Percentiles rank a stretch among this genome's conserved stretches.
These are phyloP conservation scores for Aphelenchoides fujianensis DNA, from an alignment of 1,140 invertebrate genomes.

Conservation along the genomic window DNA sequence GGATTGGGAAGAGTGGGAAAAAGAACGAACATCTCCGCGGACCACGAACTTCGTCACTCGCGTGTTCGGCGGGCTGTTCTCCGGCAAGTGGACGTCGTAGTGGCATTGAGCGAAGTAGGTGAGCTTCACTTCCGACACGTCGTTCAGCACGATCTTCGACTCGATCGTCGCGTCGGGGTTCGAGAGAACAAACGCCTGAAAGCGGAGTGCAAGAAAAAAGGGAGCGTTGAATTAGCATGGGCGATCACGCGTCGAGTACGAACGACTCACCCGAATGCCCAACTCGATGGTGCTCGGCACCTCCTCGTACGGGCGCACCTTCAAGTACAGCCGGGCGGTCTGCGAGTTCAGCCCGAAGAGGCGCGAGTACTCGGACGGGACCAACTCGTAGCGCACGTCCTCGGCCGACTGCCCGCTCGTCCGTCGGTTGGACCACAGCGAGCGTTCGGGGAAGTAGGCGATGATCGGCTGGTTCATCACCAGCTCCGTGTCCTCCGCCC, in stretches of 20 bases:
- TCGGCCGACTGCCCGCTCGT: constrained; percentile 30
- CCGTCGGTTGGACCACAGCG: constrained; percentile 8
- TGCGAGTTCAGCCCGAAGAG: constrained; percentile 32
- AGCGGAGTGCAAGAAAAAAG: not conserved
- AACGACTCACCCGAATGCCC: constrained; percentile 16
- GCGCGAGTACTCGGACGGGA: not conserved
- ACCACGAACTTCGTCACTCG: constrained; percentile 42
- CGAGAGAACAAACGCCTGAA: constrained; percentile 21
- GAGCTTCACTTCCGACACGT: constrained; percentile 39
- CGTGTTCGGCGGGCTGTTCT: constrained; percentile 42
- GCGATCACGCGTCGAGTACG: not conserved
- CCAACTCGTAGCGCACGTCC: constrained; percentile 35
- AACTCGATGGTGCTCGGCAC: constrained; percentile 28
- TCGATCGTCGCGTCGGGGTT: constrained; percentile 7
- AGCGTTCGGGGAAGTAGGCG: constrained; percentile 36
- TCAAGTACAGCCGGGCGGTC: constrained; percentile 33
- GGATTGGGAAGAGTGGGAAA: no score
- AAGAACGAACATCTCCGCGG: constrained; percentile 41
- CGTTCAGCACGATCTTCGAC: constrained; percentile 36
- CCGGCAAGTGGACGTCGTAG: constrained; percentile 41
- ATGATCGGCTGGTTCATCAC: constrained; percentile 42
- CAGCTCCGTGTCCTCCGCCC: constrained; percentile 28
- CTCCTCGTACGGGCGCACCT: constrained; percentile 23
- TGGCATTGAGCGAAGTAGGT: constrained; percentile 51
- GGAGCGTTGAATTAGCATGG: constrained; percentile 7